Base-by-base conservation (phyloP, 1,140 invertebrate species). In the Manduca sexta region DNA sequence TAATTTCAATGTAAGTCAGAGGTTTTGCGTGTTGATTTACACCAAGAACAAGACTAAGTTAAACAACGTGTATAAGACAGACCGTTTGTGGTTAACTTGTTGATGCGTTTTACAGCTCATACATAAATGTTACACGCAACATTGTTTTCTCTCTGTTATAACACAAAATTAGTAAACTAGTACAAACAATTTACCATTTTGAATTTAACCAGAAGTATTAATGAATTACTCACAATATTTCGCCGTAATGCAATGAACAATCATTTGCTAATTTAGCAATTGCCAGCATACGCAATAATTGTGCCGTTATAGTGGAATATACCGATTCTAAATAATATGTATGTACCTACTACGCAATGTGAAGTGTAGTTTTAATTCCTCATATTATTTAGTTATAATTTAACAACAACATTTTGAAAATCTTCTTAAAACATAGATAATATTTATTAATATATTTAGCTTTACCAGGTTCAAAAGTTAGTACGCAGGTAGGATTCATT, bases 31-130 rank as follows among this genome's bases (percentile, higher is more conserved):
- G 18, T 30, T 30, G 13, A 30, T 7, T 13, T 43, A 18, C 21
- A 43, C 41, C 12, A 21, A 30, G 13, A 30, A 43, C 26, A 14
- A 29, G 26, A 15, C 26, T 18, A 40, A 12, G 39, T 33, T 41
- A 34, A 29, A 47, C 45, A 47, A 30, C 18, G 8, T 29, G 41
- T 21, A 21, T 43, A 21, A 30, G 18, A 43, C 40, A 47, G 54
- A 48, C 29, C 45, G 48, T 57, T 54, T 53, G 53, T 37, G 49
- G 47, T 17, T 31, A 56, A 50, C 35, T 61, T 45, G 30, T 37
- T 45, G 54, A 51, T 61, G 51, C 51, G 48, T 56, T 57, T 57
- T 53, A 61, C 41, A 47, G 41, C 39, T 45, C 59, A 49, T 62
- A 62, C 51, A 53, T 42, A 51, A 47, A 37, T 33, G 47, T 54